Evolutionary conservation across 2,888 invertebrate genomes (phyloP).

Genomic region (Chymomyza amoena): DNA sequence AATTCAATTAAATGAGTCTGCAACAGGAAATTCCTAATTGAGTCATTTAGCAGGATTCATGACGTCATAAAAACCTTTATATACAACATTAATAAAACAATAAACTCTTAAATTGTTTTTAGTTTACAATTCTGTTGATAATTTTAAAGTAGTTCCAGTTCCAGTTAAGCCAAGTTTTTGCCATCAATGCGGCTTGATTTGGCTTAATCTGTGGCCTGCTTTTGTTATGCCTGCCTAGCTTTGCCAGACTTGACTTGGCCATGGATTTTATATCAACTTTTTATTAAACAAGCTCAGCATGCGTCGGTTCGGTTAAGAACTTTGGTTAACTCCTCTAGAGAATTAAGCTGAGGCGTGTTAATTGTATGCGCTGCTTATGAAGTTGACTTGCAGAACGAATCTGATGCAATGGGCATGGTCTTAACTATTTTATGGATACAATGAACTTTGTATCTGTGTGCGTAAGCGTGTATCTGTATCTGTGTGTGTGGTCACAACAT

Average conservation of each 20-base stretch:
- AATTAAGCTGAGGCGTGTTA: constrained; percentile 29
- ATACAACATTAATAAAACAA: not conserved
- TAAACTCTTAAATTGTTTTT: not conserved
- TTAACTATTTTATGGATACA: constrained; percentile 27
- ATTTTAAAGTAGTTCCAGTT: not conserved
- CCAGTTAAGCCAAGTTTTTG: not conserved
- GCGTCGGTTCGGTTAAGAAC: constrained; percentile 14
- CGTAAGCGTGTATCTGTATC: not conserved
- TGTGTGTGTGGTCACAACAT: constrained; percentile 36
- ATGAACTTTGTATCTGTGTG: not conserved
- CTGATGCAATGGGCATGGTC: constrained; percentile 12
- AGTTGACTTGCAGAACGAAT: constrained; percentile 59
- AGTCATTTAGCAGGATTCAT: too few relatives aligned
- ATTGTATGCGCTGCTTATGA: constrained; percentile 60
- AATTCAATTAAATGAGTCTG: too few relatives aligned
- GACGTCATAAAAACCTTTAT: too few relatives aligned
- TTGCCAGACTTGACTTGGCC: constrained; percentile 5
- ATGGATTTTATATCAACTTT: constrained; percentile 24
- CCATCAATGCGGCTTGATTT: constrained; percentile 33
- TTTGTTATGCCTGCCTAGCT: constrained; percentile 35
- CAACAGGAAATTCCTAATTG: too few relatives aligned
- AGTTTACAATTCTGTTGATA: not conserved
- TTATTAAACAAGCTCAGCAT: constrained; percentile 54
- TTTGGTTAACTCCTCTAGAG: not conserved
- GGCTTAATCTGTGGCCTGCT: constrained; percentile 53